These are phyloP conservation scores for Dasyornis broadbenti DNA, from an alignment of 2,113 vertebrate genomes.

Conservation along the genomic window DNA sequence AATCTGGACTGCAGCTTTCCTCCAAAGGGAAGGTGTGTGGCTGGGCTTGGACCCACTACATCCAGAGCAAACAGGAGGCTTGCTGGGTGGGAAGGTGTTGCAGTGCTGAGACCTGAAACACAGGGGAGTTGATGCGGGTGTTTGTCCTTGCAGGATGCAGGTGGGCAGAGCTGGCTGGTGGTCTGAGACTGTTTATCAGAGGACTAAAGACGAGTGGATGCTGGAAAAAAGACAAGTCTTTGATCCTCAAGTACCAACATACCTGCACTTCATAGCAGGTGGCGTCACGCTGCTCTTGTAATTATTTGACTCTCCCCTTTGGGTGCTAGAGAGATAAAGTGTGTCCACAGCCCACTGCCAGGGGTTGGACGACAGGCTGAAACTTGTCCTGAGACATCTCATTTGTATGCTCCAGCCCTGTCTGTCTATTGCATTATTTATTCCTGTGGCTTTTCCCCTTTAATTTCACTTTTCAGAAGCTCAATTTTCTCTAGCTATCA, in stretches of 20 bases:
- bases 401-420: background rate
- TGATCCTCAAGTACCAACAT: background rate
- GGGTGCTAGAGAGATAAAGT: background rate
- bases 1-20: background rate
- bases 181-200: background rate
- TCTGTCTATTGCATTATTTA: background rate
- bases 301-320: background rate
- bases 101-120: background rate
- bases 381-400: background rate
- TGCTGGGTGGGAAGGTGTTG: background rate
- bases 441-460: background rate
- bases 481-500: conserved; percentile 8
- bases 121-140: background rate
- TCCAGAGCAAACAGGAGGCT: background rate
- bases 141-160: rapidly evolving
- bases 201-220: background rate
- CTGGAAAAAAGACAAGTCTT: background rate
- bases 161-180: background rate
- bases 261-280: background rate
- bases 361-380: background rate
- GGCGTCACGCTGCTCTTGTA: background rate
- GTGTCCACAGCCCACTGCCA: background rate
- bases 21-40: background rate
- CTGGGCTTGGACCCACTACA: background rate
- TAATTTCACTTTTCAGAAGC: conserved; percentile 29